Conservation (phyloP, 2,113 vertebrate species). For the Climacteris rufus region DNA sequence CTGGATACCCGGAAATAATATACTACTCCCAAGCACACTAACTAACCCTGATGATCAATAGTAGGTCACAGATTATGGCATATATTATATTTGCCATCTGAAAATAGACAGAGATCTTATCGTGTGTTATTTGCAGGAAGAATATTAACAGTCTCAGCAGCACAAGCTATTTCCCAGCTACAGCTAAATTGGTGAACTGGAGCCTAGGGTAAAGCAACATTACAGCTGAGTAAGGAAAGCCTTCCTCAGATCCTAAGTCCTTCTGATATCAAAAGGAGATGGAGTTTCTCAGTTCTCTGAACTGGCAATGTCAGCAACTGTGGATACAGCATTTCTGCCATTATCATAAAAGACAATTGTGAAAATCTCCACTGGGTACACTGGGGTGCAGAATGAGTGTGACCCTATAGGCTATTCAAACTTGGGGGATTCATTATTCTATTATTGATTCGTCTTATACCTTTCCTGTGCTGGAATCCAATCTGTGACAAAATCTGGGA, state of each 20-base stretch:
- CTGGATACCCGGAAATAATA: not conserved
- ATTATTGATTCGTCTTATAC: constrained; percentile 43
- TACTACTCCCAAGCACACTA: not conserved
- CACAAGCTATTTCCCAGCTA: not conserved
- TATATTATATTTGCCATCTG: not conserved
- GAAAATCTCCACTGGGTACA: not conserved
- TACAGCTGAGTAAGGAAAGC: not conserved
- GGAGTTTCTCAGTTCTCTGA: not conserved
- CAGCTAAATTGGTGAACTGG: not conserved
- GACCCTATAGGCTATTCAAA: not conserved
- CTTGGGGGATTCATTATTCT: not conserved
- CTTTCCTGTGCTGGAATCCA: constrained; percentile 78
- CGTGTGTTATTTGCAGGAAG: not conserved
- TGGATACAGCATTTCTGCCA: not conserved
- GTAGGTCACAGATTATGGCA: not conserved
- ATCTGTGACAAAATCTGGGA: constrained; percentile 76
- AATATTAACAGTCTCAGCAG: not conserved
- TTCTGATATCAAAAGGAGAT: not conserved
- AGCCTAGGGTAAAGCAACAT: not conserved
- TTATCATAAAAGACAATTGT: not conserved
- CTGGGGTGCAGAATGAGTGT: not conserved
- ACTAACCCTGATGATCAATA: not conserved
- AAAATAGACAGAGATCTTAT: not conserved
- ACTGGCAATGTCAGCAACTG: not conserved
- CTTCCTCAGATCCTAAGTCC: not conserved